Evolutionary conservation across 2,888 invertebrate genomes (phyloP).

Genomic region (Drosophila rellima): DNA sequence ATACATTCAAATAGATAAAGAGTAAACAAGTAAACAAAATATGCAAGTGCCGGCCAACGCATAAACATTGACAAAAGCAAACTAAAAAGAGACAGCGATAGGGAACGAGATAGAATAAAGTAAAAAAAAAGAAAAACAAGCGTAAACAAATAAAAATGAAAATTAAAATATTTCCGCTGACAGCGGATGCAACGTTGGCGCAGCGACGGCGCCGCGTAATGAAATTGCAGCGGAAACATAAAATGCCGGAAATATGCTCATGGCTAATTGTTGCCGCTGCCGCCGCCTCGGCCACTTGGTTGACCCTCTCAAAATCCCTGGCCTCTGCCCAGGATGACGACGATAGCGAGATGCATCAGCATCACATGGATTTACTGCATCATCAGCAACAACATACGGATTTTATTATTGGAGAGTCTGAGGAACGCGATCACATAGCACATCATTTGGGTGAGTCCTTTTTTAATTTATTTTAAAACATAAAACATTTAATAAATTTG

Average conservation of each 20-base stretch:
- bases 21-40: conserved; percentile 24
- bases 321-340: conserved; percentile 72
- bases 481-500: no score
- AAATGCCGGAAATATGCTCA: conserved; percentile 84
- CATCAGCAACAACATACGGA: conserved; percentile 76
- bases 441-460: conserved; percentile 81
- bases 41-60: conserved; percentile 40
- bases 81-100: conserved; percentile 3
- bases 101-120: conserved; percentile 17
- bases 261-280: conserved; percentile 82
- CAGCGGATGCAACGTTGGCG: conserved; percentile 66
- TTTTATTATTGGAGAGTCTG: conserved; percentile 78
- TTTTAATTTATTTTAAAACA: no score
- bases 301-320: conserved; percentile 54
- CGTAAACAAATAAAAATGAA: conserved; percentile 64
- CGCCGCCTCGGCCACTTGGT: conserved; percentile 68
- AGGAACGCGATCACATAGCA: conserved; percentile 83
- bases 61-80: conserved; percentile 51
- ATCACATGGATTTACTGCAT: conserved; percentile 69
- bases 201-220: conserved; percentile 51
- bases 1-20: conserved; percentile 19
- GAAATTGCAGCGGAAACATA: conserved; percentile 82
- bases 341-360: conserved; percentile 69
- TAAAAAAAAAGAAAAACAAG: conserved; percentile 18
- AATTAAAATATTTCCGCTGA: conserved; percentile 77